Percentiles rank a stretch among this genome's conserved stretches.
Evolutionary conservation across 2,797 vertebrate species (phyloP).

Genomic region (Pangasius macronema): DNA sequence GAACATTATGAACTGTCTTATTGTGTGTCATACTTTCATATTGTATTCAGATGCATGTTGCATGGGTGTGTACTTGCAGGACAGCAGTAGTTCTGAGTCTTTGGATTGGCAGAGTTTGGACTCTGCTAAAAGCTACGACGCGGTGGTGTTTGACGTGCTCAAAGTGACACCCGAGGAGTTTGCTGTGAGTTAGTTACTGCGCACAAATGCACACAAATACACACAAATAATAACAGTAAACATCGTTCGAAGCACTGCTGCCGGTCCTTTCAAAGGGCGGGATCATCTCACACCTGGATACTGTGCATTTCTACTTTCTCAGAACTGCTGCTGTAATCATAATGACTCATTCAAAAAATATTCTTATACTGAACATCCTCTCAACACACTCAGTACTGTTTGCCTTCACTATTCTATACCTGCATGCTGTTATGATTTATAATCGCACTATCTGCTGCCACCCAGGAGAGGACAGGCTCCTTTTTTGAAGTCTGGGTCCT

Average conservation of each 20-base stretch:
- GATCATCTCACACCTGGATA: too few species aligned
- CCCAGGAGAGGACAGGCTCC: background rate
- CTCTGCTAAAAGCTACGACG: constrained; percentile 94
- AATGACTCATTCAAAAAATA: background rate
- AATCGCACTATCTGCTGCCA: background rate
- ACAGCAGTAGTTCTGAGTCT: constrained; percentile 93
- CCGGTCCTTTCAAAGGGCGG: background rate
- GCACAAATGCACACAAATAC: background rate
- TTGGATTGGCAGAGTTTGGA: constrained; percentile 88
- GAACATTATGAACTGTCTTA: background rate
- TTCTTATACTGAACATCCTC: background rate
- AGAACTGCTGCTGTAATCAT: background rate
- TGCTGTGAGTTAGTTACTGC: constrained; percentile 82
- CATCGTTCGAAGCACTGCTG: background rate
- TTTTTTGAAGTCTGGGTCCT: background rate
- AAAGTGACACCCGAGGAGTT: constrained; percentile 98
- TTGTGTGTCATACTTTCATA: background rate
- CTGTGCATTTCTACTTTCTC: background rate
- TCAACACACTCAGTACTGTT: background rate
- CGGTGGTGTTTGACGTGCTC: constrained; percentile 93
- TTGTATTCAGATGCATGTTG: background rate
- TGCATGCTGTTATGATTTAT: background rate
- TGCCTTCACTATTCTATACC: background rate
- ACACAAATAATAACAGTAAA: background rate
- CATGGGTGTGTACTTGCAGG: constrained; percentile 57